Evolutionary conservation across 2,888 invertebrate species (phyloP).

Genomic region (Napeogenes sylphis): DNA sequence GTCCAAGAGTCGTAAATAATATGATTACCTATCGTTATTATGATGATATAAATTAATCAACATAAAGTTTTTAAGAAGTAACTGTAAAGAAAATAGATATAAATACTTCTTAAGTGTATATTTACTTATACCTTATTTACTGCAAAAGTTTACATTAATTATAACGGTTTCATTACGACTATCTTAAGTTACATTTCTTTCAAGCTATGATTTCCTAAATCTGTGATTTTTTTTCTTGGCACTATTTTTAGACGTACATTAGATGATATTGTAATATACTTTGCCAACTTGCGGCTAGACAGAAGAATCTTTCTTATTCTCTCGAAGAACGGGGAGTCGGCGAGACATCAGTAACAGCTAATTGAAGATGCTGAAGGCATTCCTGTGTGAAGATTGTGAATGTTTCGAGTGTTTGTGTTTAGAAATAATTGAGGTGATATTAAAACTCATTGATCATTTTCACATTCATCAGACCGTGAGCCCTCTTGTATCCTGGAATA

Average conservation of each 20-base stretch:
- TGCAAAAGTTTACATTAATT: too few species aligned
- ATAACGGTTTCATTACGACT: too few species aligned
- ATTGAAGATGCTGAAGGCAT: constrained; percentile 29
- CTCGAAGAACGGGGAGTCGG: constrained; percentile 17
- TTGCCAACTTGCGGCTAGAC: constrained; percentile 24
- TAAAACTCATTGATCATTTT: neutral
- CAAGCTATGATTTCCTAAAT: neutral
- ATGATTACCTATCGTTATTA: neutral
- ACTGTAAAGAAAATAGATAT: too few species aligned
- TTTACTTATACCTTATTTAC: too few species aligned
- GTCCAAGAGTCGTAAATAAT: constrained; percentile 7
- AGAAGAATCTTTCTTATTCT: constrained; percentile 24
- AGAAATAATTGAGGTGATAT: constrained; percentile 23
- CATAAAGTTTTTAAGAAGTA: too few species aligned
- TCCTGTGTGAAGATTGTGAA: constrained; percentile 27
- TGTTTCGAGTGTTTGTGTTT: constrained; percentile 25
- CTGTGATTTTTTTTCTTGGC: constrained; percentile 18
- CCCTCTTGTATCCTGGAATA: too few species aligned
- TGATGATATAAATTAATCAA: too few species aligned
- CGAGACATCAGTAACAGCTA: constrained; percentile 19
- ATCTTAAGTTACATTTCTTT: too few species aligned
- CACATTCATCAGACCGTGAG: too few species aligned
- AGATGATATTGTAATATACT: constrained; percentile 3
- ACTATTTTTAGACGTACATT: constrained; percentile 17
- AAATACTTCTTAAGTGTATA: too few species aligned